A percentile compares a stretch with the other conserved stretches of the same genome.
phyloP scores from a whole-genome alignment of 2,113 vertebrate genomes.

The Alligator sinensis region DNA sequence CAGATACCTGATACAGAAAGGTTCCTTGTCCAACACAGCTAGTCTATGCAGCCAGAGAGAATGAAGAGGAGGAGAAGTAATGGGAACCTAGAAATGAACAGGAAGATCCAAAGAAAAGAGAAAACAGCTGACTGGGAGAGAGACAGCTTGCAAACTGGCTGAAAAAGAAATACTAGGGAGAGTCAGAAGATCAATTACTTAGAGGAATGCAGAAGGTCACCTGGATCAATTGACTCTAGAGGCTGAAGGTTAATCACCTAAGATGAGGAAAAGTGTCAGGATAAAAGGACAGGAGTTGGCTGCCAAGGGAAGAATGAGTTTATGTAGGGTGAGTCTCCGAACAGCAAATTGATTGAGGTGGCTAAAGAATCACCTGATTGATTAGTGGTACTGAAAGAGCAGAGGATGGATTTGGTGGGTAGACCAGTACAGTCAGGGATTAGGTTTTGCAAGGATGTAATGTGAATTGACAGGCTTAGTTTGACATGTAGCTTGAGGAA shows the following conservation, averaged over 20 bases:
- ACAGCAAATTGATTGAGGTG: neutral
- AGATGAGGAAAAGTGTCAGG: neutral
- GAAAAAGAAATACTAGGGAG: neutral
- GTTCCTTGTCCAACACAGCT: neutral
- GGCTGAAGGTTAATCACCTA: neutral
- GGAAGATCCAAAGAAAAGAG: neutral
- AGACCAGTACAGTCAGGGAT: neutral
- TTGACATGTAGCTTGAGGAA: neutral
- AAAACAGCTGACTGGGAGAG: neutral
- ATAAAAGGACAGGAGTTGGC: neutral
- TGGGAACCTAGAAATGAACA: neutral
- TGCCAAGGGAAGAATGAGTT: neutral
- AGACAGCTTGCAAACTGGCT: neutral
- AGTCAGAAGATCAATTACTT: neutral
- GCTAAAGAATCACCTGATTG: neutral
- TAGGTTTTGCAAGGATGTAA: neutral
- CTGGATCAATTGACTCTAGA: neutral
- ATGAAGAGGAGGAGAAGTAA: neutral
- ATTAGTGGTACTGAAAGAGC: neutral
- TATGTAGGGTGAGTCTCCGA: neutral
- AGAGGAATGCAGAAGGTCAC: neutral
- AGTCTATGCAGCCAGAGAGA: neutral
- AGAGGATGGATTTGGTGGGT: neutral
- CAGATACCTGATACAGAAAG: neutral
- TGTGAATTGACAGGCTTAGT: neutral